Percentiles rank a stretch among this genome's conserved stretches.
Evolutionary conservation across 2,888 invertebrate genomes (phyloP).

Genomic region (Lasius fuliginosus): DNA sequence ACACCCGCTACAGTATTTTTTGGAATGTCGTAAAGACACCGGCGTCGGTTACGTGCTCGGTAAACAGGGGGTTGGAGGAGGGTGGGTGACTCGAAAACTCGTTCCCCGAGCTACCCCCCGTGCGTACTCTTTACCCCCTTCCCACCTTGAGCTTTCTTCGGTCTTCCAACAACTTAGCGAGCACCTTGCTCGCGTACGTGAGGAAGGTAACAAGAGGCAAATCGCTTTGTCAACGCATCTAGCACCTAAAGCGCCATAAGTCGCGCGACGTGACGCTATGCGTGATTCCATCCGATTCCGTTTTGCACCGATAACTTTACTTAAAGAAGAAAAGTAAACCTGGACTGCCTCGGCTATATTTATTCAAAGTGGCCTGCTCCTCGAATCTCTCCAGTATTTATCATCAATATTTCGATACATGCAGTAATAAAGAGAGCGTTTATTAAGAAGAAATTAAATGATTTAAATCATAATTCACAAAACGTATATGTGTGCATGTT

Average conservation of each 20-base stretch:
- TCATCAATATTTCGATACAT: conserved; percentile 48
- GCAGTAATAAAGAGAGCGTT: not conserved
- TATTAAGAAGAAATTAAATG: not conserved
- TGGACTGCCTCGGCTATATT: not conserved
- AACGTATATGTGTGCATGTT: not conserved
- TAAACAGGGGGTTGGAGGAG: conserved; percentile 16
- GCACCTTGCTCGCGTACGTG: conserved; percentile 68
- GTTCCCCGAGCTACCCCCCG: conserved; percentile 34
- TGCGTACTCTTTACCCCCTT: conserved; percentile 53
- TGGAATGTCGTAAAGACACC: conserved; percentile 38
- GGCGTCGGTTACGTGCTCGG: conserved; percentile 47
- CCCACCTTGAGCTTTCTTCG: conserved; percentile 52
- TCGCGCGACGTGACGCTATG: conserved; percentile 62
- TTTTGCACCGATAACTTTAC: conserved; percentile 67
- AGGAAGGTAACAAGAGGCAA: conserved; percentile 75
- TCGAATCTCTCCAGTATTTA: conserved; percentile 18
- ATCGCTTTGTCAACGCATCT: conserved; percentile 76
- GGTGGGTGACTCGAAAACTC: conserved; percentile 50
- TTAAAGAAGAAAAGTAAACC: conserved; percentile 58
- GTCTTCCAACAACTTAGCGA: conserved; percentile 67
- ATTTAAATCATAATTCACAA: not conserved
- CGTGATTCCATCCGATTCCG: conserved; percentile 60
- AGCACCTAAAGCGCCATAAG: conserved; percentile 60
- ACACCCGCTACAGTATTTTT: conserved; percentile 47
- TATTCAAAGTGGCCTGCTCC: conserved; percentile 18